Conservation (phyloP, 2,797 vertebrate genomes). For the Phrynocephalus guinanensis region DNA sequence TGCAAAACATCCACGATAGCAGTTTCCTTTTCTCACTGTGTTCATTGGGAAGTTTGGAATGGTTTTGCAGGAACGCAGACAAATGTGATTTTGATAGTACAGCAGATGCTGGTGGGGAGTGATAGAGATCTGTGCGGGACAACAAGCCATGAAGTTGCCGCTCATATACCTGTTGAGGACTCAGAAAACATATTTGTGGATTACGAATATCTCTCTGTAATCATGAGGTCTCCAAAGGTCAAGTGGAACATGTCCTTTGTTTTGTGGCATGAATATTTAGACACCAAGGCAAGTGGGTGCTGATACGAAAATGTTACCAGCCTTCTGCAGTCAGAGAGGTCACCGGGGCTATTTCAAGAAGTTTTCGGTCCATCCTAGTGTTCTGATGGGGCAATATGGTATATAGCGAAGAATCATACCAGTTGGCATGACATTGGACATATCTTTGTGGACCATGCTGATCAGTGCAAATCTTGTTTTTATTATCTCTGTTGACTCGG, state of each 20-base stretch:
- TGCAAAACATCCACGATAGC: too few relatives aligned
- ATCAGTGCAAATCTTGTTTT: conserved; percentile 20
- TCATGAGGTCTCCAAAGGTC: neutral
- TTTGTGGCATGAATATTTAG: neutral
- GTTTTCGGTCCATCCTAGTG: neutral
- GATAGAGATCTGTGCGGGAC: neutral
- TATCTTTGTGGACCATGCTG: conserved; percentile 1
- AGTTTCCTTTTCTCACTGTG: neutral
- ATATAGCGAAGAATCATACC: neutral
- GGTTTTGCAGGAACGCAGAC: neutral
- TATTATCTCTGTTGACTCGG: conserved; percentile 22
- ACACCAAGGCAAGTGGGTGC: neutral
- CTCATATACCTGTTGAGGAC: too few relatives aligned
- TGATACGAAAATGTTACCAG: neutral
- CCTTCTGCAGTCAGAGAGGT: neutral
- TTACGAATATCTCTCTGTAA: neutral
- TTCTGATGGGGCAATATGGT: neutral
- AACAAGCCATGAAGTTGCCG: neutral
- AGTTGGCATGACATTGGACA: neutral
- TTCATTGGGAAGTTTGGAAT: neutral
- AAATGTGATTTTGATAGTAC: neutral
- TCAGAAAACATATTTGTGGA: too few relatives aligned
- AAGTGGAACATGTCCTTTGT: neutral
- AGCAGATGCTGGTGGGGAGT: neutral
- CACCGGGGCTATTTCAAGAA: neutral